A percentile compares a stretch with the other conserved stretches of the same genome.
Conservation (phyloP, 2,797 vertebrate genomes). For the Sebastes variabilis region DNA sequence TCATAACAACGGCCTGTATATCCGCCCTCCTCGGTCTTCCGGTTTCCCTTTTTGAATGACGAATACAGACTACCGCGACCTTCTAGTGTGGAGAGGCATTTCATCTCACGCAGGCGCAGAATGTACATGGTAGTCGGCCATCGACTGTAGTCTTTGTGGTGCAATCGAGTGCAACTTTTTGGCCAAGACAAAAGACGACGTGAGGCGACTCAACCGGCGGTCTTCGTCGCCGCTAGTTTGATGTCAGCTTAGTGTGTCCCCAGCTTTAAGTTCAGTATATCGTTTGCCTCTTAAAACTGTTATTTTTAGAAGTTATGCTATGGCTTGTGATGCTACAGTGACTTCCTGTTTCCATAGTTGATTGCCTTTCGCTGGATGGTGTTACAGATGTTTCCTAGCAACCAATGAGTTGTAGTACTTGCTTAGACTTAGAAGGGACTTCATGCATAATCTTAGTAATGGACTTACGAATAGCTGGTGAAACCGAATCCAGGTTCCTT, state of each 20-base stretch:
- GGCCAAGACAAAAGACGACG: too few species aligned
- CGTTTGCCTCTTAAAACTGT: neutral
- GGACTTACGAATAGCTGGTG: neutral
- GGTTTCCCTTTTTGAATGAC: too few species aligned
- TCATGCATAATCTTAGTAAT: neutral
- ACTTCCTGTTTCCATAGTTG: neutral
- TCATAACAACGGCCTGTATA: too few species aligned
- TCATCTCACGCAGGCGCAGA: too few species aligned
- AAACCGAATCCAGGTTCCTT: neutral
- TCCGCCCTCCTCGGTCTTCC: too few species aligned
- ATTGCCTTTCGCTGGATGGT: neutral
- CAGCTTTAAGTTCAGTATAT: neutral
- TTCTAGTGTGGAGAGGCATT: fast-evolving
- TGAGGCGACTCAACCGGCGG: too few species aligned
- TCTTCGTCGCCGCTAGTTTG: too few species aligned
- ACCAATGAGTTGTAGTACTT: neutral
- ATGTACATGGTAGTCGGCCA: too few species aligned
- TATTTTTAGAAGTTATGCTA: neutral
- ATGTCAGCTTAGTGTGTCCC: too few species aligned
- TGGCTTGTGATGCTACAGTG: neutral
- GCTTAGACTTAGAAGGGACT: neutral
- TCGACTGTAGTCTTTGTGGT: too few species aligned
- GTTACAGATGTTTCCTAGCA: neutral
- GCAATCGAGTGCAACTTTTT: too few species aligned
- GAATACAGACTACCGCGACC: too few species aligned